phyloP scores from a whole-genome alignment of 2,113 vertebrate genomes.

The Dasyurus viverrinus region DNA sequence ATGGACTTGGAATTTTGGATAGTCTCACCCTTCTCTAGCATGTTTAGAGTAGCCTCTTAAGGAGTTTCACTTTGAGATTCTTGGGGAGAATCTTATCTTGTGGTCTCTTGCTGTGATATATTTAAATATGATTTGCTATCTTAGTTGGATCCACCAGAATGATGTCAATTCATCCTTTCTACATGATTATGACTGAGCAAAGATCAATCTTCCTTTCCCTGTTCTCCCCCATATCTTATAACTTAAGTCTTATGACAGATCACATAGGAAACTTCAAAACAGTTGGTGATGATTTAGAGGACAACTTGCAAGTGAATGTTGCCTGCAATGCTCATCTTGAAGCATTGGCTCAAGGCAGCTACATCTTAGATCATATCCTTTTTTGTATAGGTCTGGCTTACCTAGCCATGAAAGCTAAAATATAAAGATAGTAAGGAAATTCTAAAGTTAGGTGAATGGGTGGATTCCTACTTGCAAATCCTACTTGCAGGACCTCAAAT shows the following conservation, averaged over 20 bases:
- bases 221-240: background rate
- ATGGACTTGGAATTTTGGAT: background rate
- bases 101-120: background rate
- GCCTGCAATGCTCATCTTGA: background rate
- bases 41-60: background rate
- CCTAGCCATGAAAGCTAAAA: too few species aligned
- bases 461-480: background rate
- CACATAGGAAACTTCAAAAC: background rate
- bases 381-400: too few species aligned
- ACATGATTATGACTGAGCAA: background rate
- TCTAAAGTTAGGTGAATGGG: background rate
- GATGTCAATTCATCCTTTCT: background rate
- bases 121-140: background rate
- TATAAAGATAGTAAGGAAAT: background rate
- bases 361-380: too few species aligned
- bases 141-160: background rate
- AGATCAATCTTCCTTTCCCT: background rate
- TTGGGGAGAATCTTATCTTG: background rate
- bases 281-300: background rate
- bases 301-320: background rate
- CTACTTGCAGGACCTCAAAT: too few species aligned
- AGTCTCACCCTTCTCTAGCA: too few species aligned
- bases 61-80: background rate
- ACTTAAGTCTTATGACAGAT: background rate
- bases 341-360: background rate